Base-by-base conservation (phyloP, 2,113 vertebrate genomes). In the Oncorhynchus masou region DNA sequence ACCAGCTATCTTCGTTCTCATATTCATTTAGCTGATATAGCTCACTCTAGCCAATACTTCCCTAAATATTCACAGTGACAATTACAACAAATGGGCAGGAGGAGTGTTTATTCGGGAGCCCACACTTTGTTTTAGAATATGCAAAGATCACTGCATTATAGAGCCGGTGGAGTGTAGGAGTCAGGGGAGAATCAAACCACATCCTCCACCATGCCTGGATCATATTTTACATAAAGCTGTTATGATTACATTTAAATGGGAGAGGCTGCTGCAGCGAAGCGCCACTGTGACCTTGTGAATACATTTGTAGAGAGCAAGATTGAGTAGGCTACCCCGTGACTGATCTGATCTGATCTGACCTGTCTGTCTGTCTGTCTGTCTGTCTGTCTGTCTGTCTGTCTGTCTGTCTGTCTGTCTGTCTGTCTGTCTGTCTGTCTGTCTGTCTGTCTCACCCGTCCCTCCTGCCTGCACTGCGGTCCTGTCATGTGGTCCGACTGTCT, bases 201-300 rank as follows among this genome's bases (percentile, higher is more conserved):
- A 49, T 62, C 71, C 77, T 71, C 75, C 74, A 79, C 81, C 71
- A 71, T 74, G 51, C 83, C 82, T 54, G 51, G 67, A 81, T 75
- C 69, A 66, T 75, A 79, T 90, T 90, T 87, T 76, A 79, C 81
- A 88, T 88, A 80, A 90, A 90, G 81, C 86, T 88, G 85, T 85
- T 90, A 82, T 89, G 84, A 91, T 92, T 84, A 87, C 85, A 92
- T 90, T 90, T 89, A 90, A 89, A 92, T 91, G 90, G 82, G 79
- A 71, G 71, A 83, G 85, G 87, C 79, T 82, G 81, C 86, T 79
- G 81, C 86, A 81, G 83, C 84, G 84, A 86, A 89, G 86, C 73
- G 74, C 82, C 85, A 85, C 81, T 77, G 77, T 91, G 91, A 92
- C 89, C 90, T 92, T 89, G 85, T 88, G 84, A 90, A 88, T 89